These are phyloP conservation scores for Hybos culiciformis DNA, from an alignment of 2,888 invertebrate species.

Conservation along the genomic window DNA sequence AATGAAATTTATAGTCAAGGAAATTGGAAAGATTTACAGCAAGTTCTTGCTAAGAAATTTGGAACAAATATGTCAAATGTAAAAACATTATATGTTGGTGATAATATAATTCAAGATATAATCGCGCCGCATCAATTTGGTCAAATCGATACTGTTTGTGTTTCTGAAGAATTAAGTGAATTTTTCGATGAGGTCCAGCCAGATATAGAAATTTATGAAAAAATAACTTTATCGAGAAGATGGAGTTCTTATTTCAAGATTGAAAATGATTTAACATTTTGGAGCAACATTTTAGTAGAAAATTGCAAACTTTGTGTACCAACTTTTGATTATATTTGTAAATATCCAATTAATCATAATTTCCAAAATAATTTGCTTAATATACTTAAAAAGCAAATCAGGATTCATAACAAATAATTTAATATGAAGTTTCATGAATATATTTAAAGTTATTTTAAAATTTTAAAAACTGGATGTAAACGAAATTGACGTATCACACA, in stretches of 20 bases:
- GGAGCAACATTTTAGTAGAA: constrained; percentile 47
- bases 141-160: constrained; percentile 51
- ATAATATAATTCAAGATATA: constrained; percentile 63
- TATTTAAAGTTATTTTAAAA: too few relatives aligned
- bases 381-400: too few relatives aligned
- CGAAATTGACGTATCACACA: too few relatives aligned
- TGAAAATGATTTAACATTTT: constrained; percentile 39
- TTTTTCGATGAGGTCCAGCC: too few relatives aligned
- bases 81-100: constrained; percentile 57
- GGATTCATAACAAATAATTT: too few relatives aligned
- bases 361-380: too few relatives aligned
- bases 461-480: too few relatives aligned
- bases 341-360: constrained; percentile 37
- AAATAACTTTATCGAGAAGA: constrained; percentile 41
- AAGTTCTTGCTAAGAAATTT: constrained; percentile 35
- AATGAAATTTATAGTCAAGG: constrained; percentile 45
- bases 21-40: constrained; percentile 43
- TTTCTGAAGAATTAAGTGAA: constrained; percentile 60
- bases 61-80: constrained; percentile 13
- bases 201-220: too few relatives aligned
- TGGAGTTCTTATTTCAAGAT: constrained; percentile 58
- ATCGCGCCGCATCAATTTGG: constrained; percentile 46
- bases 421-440: too few relatives aligned
- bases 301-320: constrained; percentile 54
- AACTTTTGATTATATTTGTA: constrained; percentile 42